phyloP scores from a whole-genome alignment of 2,888 invertebrate species.

The Vanessa cardui region DNA sequence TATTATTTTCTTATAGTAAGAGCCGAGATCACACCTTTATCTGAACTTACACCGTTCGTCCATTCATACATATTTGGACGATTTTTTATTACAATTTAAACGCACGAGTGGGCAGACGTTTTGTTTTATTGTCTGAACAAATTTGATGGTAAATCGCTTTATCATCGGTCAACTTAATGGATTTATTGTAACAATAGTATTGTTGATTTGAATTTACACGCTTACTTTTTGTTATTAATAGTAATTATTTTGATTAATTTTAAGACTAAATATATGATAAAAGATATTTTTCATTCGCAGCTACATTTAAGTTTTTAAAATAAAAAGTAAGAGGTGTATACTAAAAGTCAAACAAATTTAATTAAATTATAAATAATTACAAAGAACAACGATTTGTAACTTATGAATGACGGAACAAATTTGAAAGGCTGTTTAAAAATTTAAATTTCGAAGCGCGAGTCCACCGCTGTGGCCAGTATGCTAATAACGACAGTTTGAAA shows the following conservation, averaged over 20 bases:
- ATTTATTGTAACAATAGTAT: constrained; percentile 33
- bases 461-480: constrained; percentile 69
- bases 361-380: background rate
- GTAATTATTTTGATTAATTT: background rate
- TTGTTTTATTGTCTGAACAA: constrained; percentile 62
- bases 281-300: background rate
- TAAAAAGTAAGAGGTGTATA: background rate
- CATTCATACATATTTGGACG: constrained; percentile 74
- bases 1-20: constrained; percentile 5
- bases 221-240: background rate
- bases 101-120: constrained; percentile 68
- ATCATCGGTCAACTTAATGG: constrained; percentile 34
- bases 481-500: constrained; percentile 68
- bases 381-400: constrained; percentile 15
- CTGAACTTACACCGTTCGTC: constrained; percentile 50
- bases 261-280: background rate
- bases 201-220: constrained; percentile 4
- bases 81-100: constrained; percentile 58
- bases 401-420: constrained; percentile 27
- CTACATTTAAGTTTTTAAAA: background rate
- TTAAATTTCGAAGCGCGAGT: constrained; percentile 59
- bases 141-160: constrained; percentile 49
- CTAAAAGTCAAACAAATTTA: background rate
- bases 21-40: constrained; percentile 22
- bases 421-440: constrained; percentile 65